phyloP scores from a whole-genome alignment of 2,888 invertebrate genomes.

The Coleophora deauratella region DNA sequence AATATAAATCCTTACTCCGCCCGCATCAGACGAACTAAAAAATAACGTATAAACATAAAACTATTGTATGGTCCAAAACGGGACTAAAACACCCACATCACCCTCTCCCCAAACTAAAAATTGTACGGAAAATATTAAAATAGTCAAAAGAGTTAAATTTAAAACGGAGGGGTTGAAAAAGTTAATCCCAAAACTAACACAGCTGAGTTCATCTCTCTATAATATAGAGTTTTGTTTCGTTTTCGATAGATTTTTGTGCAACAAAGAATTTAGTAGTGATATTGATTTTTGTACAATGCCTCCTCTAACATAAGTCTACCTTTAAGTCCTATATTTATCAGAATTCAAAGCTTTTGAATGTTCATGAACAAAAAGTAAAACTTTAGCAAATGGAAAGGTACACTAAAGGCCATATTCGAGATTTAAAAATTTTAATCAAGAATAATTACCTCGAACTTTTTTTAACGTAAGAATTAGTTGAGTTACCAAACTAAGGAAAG shows the following conservation, averaged over 20 bases:
- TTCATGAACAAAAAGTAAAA: no score
- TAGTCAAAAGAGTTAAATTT: conserved; percentile 73
- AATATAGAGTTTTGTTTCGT: conserved; percentile 18
- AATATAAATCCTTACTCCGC: conserved; percentile 42
- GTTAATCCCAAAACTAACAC: conserved; percentile 66
- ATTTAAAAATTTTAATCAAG: no score
- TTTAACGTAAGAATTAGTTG: no score
- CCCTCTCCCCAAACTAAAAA: conserved; percentile 62
- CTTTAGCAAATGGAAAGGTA: no score
- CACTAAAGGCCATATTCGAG: no score
- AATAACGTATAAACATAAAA: no score
- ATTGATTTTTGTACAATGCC: no score
- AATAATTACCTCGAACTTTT: no score
- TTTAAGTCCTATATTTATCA: no score
- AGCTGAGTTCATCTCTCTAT: conserved; percentile 55
- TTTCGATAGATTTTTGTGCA: conserved; percentile 16
- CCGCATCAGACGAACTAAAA: conserved; percentile 41
- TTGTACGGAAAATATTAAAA: conserved; percentile 70
- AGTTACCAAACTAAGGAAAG: no score
- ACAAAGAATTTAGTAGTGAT: conserved; percentile 1
- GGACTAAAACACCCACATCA: conserved; percentile 38
- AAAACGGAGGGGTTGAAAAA: conserved; percentile 57
- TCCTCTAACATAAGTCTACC: no score
- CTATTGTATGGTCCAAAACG: conserved; percentile 47
- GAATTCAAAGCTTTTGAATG: no score